These are phyloP conservation scores for Escarpia spicata DNA, from an alignment of 2,888 invertebrate genomes.

Conservation along the genomic window DNA sequence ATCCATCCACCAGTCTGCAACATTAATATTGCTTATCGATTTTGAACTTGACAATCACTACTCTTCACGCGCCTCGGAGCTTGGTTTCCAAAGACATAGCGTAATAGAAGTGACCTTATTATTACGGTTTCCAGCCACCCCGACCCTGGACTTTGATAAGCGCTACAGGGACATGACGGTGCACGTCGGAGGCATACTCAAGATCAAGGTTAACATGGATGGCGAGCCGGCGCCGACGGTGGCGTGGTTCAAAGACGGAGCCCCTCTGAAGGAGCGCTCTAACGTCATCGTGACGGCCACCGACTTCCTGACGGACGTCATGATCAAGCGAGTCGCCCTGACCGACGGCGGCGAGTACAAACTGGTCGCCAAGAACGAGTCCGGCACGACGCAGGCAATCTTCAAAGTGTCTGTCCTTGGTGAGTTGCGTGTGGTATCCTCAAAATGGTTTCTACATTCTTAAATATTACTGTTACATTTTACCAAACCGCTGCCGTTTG, in stretches of 20 bases:
- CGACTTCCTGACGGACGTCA: conserved; percentile 53
- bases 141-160: conserved; percentile 42
- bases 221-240: conserved; percentile 42
- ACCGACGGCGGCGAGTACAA: conserved; percentile 46
- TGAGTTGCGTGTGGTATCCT: conserved; percentile 31
- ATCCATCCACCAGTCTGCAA: no score
- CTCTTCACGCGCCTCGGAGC: no score
- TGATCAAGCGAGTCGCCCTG: conserved; percentile 67
- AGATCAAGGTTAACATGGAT: conserved; percentile 39
- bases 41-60: no score
- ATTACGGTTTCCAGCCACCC: conserved; percentile 37
- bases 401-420: conserved; percentile 42
- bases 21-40: no score
- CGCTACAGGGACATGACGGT: conserved; percentile 36
- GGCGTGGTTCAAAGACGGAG: conserved; percentile 40
- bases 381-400: conserved; percentile 39
- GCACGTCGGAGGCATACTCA: conserved; percentile 38
- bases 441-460: background rate
- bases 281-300: conserved; percentile 74
- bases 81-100: no score
- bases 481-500: background rate
- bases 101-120: background rate
- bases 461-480: background rate
- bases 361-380: conserved; percentile 45
- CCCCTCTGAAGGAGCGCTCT: conserved; percentile 29